A percentile compares a stretch with the other conserved stretches of the same genome.
Evolutionary conservation across 2,888 invertebrate genomes (phyloP).

Genomic region (Actias luna): DNA sequence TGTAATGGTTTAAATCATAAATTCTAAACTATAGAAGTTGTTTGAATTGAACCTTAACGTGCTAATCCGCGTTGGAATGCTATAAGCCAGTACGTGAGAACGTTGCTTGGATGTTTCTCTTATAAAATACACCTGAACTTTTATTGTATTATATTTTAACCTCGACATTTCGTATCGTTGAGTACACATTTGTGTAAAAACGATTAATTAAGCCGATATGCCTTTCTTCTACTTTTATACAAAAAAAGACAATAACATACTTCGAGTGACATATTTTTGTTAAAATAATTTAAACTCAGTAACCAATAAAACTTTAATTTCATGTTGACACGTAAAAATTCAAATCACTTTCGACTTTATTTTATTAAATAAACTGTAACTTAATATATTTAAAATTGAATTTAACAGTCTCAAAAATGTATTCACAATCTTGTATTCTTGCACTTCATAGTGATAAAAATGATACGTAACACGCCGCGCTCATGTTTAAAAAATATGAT

Average conservation of each 20-base stretch:
- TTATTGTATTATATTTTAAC: neutral
- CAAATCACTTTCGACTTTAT: neutral
- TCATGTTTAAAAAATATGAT: constrained; percentile 21
- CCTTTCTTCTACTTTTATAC: neutral
- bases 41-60: constrained; percentile 37
- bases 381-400: neutral
- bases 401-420: neutral
- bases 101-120: constrained; percentile 11
- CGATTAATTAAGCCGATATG: neutral
- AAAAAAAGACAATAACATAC: neutral
- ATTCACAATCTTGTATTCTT: neutral
- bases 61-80: constrained; percentile 51
- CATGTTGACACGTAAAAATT: neutral
- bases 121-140: neutral
- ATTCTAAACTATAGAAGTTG: constrained; percentile 22
- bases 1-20: neutral
- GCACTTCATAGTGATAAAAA: neutral
- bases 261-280: neutral
- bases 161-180: neutral
- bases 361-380: neutral
- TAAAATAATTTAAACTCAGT: neutral
- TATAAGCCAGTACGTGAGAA: constrained; percentile 45
- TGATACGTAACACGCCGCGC: neutral
- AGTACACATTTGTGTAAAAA: neutral
- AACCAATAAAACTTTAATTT: neutral